phyloP scores from a whole-genome alignment of 2,113 vertebrate species.

The Malurus elegans region DNA sequence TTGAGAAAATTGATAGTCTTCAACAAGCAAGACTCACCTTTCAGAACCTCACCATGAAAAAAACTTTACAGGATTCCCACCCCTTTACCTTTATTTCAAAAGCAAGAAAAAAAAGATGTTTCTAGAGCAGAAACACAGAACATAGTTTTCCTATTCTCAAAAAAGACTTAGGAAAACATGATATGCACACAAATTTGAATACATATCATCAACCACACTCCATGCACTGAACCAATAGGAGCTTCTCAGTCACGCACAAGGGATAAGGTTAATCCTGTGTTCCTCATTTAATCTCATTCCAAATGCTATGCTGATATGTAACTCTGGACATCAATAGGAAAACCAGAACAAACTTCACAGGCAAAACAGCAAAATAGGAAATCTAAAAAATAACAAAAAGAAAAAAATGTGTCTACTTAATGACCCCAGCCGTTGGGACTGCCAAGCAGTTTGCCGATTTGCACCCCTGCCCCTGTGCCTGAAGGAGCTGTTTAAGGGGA shows the following conservation, averaged over 20 bases:
- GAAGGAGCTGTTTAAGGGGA: not conserved
- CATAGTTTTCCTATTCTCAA: not conserved
- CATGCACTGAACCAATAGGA: fast-evolving
- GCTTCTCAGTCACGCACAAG: not conserved
- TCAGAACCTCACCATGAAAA: not conserved
- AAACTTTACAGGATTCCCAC: not conserved
- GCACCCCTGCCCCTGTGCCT: not conserved
- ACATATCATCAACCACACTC: not conserved
- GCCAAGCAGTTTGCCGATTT: not conserved
- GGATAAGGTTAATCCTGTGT: not conserved
- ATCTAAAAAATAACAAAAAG: not conserved
- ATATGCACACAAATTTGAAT: not conserved
- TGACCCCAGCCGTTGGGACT: not conserved
- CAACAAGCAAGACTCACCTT: not conserved
- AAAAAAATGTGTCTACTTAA: not conserved
- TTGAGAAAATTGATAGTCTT: not conserved
- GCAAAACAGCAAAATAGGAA: not conserved
- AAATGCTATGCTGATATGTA: not conserved
- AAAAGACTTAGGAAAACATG: not conserved
- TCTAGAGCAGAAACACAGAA: not conserved
- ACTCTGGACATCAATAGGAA: not conserved
- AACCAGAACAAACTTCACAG: not conserved
- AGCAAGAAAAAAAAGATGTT: not conserved
- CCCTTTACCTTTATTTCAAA: not conserved
- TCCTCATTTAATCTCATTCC: not conserved